These are phyloP conservation scores for Alectoris magna DNA, from an alignment of 2,797 vertebrate species.

Conservation along the genomic window DNA sequence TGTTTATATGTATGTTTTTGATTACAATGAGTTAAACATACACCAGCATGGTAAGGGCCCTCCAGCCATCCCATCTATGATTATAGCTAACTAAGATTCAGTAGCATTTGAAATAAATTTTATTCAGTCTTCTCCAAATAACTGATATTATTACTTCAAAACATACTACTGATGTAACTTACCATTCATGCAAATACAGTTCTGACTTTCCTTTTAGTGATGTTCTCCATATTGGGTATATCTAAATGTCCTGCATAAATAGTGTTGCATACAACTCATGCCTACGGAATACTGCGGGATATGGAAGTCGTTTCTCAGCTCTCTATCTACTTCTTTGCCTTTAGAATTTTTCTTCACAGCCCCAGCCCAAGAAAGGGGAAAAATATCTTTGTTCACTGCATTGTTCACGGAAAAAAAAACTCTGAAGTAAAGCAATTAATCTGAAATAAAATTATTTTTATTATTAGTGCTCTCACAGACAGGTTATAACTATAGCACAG, in stretches of 20 bases:
- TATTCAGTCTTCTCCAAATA: neutral
- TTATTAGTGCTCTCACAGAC: neutral
- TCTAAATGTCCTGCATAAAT: neutral
- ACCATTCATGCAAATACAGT: neutral
- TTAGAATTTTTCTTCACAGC: neutral
- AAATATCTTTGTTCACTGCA: neutral
- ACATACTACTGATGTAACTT: neutral
- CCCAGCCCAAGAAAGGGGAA: neutral
- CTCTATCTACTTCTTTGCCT: neutral
- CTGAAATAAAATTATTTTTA: neutral
- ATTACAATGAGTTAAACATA: neutral
- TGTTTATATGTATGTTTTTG: neutral
- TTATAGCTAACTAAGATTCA: neutral
- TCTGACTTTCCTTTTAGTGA: neutral
- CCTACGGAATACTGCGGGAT: neutral
- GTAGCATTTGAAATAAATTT: neutral
- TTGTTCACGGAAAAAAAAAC: neutral
- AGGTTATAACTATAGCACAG: neutral
- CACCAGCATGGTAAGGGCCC: neutral
- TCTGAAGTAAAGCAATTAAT: neutral
- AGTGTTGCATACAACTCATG: neutral
- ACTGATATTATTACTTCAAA: neutral
- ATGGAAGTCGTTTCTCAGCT: neutral
- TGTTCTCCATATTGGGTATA: neutral
- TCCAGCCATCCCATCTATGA: neutral